Evolutionary conservation across 2,113 vertebrate species (phyloP).

Genomic region (Melospiza georgiana): DNA sequence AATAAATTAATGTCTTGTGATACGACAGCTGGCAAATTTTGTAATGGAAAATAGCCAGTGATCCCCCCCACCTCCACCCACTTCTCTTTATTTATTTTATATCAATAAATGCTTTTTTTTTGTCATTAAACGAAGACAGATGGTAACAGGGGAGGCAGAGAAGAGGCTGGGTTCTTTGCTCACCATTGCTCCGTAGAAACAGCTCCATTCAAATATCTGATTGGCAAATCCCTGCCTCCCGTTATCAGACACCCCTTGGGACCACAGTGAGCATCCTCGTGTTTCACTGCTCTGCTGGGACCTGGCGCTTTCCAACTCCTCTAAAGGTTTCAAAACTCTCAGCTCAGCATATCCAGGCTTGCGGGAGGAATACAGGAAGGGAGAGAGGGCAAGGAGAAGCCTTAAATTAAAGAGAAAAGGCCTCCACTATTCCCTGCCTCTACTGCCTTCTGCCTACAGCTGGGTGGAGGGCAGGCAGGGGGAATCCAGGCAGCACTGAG

Average conservation of each 20-base stretch:
- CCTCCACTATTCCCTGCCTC: not conserved
- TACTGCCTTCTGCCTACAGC: rapidly evolving
- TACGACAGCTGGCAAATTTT: not conserved
- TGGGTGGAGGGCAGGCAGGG: not conserved
- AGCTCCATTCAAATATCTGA: not conserved
- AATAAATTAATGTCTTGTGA: not conserved
- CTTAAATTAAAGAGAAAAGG: not conserved
- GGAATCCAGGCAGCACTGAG: not conserved
- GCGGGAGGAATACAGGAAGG: not conserved
- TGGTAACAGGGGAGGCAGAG: not conserved
- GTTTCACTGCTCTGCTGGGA: not conserved
- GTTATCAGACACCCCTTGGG: not conserved
- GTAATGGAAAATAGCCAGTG: not conserved
- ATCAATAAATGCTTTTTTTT: not conserved
- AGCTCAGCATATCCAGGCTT: not conserved
- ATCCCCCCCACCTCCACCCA: not conserved
- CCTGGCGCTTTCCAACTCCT: not conserved
- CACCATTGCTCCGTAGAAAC: not conserved
- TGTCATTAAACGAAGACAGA: not conserved
- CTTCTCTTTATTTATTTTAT: not conserved
- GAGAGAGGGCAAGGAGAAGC: not conserved
- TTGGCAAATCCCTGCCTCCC: not conserved
- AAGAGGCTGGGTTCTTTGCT: not conserved
- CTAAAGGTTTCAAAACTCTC: not conserved
- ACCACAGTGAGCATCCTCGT: not conserved